Base-by-base conservation (phyloP, 2,797 vertebrate species). In the Lepidocolaptes lacrymiger region DNA sequence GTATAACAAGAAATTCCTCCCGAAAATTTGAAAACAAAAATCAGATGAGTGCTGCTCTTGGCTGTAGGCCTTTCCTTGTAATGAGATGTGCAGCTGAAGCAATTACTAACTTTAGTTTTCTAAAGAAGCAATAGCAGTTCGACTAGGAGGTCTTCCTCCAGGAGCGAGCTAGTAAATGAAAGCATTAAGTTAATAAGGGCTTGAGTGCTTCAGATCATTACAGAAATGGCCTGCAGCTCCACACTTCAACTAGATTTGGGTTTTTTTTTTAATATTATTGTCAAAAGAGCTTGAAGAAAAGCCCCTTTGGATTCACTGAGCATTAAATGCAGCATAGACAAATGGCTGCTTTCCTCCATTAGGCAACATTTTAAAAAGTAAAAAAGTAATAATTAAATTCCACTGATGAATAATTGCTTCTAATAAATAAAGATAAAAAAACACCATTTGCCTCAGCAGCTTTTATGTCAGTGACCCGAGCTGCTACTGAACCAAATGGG, bases 161-260 rank as follows among this genome's bases (percentile, higher is more conserved):
- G 96, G 86, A 97, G 86, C 2, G 5, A 81, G 72, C 76, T 80
- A 81, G 85, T 93, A 97, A 97, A 96, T 95, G 85, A 95, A 96
- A 95, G 79, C 82, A 95, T 96, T 92, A 96, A 94, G 85, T 95
- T 97, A 96, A 96, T 95, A 96, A 96, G 81, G 88, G 89, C 95
- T 91, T 88, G 93, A 96, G 85, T 73, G 79, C 93, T 94, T 89
- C 92, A 93, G 88, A 91, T 97, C 92, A 84, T 96, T 96, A 95
- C 74, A 88, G 79, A 93, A 79, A 86, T 21, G 27, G 95, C 96
- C 94, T 89, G 73, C 77, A 94, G 96, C 96, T 94, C 84, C 78
- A 71, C 80, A 71, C n/a, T 78, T 91, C 78, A 93, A 79, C 81
- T 75, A 86, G 72, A 51, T 72, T 86, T 83, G 78, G 63, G 16